These are phyloP conservation scores for Plutella xylostella DNA, from an alignment of 2,888 invertebrate species.

Conservation along the genomic window DNA sequence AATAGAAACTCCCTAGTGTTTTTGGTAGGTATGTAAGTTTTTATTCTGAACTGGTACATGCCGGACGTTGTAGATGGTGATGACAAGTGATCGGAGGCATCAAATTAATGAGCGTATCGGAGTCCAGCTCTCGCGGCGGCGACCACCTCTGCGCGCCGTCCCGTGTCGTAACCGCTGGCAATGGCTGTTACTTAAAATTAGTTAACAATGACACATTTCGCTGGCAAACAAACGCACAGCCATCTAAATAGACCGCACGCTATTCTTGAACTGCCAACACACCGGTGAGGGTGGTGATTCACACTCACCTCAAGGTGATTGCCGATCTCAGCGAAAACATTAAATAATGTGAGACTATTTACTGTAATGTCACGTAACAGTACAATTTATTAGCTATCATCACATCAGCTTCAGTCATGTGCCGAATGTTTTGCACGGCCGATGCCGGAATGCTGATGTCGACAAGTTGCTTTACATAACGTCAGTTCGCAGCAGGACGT, in stretches of 20 bases:
- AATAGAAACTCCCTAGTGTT: constrained; percentile 10
- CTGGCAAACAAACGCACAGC: constrained; percentile 66
- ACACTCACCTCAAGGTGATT: constrained; percentile 61
- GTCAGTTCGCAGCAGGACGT: constrained; percentile 39
- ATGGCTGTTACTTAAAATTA: constrained; percentile 63
- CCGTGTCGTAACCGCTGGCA: constrained; percentile 63
- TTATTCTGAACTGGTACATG: no score
- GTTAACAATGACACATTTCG: constrained; percentile 70
- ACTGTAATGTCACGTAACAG: no score
- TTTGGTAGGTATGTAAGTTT: no score
- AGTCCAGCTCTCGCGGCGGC: constrained; percentile 22
- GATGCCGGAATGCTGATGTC: no score
- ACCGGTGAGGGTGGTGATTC: constrained; percentile 62
- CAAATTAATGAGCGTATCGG: constrained; percentile 35
- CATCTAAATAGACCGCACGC: constrained; percentile 63
- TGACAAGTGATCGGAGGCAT: constrained; percentile 20
- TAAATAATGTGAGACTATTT: no score
- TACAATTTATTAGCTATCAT: no score
- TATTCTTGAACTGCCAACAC: constrained; percentile 62
- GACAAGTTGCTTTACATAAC: constrained; percentile 45
- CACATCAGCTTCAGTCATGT: no score
- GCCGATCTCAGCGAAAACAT: no score
- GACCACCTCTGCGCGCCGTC: constrained; percentile 28
- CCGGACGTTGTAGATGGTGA: background rate
- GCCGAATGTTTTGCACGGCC: no score